Percentiles rank a stretch among this genome's conserved stretches.
Conservation (phyloP, 2,797 vertebrate species). For the Labeo calbasu region DNA sequence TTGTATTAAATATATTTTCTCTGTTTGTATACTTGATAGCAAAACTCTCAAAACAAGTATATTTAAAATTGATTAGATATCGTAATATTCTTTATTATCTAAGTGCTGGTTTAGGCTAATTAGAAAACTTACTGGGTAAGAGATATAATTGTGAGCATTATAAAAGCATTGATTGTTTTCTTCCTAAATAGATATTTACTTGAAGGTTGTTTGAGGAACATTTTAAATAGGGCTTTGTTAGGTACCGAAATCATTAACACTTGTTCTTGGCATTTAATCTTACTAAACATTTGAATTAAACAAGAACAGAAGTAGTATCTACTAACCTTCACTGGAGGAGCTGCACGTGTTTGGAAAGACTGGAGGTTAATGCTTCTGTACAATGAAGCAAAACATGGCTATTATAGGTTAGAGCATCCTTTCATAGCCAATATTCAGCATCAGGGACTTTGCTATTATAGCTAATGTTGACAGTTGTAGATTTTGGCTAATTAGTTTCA, state of each 20-base stretch:
- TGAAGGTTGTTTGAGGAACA: constrained; percentile 26
- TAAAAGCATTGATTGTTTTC: background rate
- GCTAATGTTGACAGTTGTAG: background rate
- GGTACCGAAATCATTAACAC: constrained; percentile 16
- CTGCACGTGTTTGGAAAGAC: background rate
- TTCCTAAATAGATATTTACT: constrained; percentile 5
- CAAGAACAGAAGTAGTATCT: constrained; percentile 8
- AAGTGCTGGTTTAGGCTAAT: background rate
- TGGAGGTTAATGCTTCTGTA: background rate
- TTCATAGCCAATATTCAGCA: constrained; percentile 4
- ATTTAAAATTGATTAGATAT: background rate
- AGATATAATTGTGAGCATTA: background rate
- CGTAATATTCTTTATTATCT: background rate
- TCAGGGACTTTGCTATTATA: constrained; percentile 6
- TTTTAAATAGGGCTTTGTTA: constrained; percentile 28
- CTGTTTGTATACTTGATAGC: background rate
- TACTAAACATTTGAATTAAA: background rate
- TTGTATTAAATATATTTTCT: constrained; percentile 5
- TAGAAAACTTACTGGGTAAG: background rate
- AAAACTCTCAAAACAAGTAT: background rate
- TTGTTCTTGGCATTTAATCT: constrained; percentile 6
- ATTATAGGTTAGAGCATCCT: background rate
- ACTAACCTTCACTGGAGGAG: constrained; percentile 17
- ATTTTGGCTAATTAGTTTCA: constrained; percentile 31
- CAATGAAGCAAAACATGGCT: background rate